These are phyloP conservation scores for Dolomedes plantarius DNA, from an alignment of 2,888 invertebrate species.

Conservation along the genomic window DNA sequence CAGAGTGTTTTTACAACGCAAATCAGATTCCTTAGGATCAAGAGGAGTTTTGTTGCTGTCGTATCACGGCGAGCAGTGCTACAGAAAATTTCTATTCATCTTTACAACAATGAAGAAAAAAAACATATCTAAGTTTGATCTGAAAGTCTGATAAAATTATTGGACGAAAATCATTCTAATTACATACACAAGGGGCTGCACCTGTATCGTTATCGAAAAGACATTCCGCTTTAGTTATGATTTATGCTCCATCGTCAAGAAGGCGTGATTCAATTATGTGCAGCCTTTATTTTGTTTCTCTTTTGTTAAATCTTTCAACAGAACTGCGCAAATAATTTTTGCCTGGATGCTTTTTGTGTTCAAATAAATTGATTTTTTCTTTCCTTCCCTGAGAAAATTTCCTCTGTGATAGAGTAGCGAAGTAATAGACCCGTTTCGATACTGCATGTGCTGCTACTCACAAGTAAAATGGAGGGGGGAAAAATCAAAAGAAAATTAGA, in stretches of 20 bases:
- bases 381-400: not conserved
- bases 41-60: too few relatives aligned
- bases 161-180: not conserved
- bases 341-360: not conserved
- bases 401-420: not conserved
- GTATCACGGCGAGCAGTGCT: too few relatives aligned
- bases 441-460: not conserved
- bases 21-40: too few relatives aligned
- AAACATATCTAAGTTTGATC: not conserved
- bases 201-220: not conserved
- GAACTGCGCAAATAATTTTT: not conserved
- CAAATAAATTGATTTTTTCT: not conserved
- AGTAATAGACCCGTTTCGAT: not conserved
- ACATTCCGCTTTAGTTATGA: not conserved
- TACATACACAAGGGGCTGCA: not conserved
- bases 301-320: not conserved
- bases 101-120: too few relatives aligned
- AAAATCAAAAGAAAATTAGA: too few relatives aligned
- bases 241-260: not conserved
- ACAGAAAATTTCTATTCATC: too few relatives aligned
- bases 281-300: not conserved
- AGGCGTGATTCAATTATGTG: constrained; percentile 11
- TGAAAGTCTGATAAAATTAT: not conserved
- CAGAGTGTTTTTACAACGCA: too few relatives aligned
- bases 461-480: too few relatives aligned